These are phyloP conservation scores for Halictus ligatus DNA, from an alignment of 2,888 invertebrate species.

Conservation along the genomic window DNA sequence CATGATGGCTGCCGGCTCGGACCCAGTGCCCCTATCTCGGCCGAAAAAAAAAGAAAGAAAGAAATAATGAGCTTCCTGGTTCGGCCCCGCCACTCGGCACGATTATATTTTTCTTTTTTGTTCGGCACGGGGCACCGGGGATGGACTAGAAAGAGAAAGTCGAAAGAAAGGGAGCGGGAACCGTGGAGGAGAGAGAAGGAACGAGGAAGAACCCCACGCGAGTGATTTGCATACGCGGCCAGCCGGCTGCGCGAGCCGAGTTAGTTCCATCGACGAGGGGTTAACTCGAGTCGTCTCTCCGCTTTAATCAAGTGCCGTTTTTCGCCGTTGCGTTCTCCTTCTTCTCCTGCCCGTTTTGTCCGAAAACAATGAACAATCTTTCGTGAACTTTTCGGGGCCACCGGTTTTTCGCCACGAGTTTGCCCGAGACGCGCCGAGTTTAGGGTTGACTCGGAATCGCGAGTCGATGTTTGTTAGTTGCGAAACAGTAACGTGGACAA, in stretches of 20 bases:
- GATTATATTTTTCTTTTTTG: conserved; percentile 39
- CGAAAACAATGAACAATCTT: conserved; percentile 6
- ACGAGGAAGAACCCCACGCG: conserved; percentile 69
- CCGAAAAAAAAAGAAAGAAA: conserved; percentile 35
- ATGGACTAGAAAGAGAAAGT: conserved; percentile 19
- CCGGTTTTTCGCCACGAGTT: background rate
- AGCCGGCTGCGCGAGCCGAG: conserved; percentile 78
- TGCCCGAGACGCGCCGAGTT: background rate
- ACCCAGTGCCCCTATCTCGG: conserved; percentile 67
- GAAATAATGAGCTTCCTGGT: conserved; percentile 72
- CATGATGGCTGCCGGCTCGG: conserved; percentile 73
- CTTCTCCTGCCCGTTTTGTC: conserved; percentile 22
- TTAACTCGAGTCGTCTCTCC: conserved; percentile 72
- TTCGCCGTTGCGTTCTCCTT: conserved; percentile 27
- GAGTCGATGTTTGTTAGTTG: background rate
- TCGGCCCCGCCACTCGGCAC: conserved; percentile 64
- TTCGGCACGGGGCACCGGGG: conserved; percentile 49
- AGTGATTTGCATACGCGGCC: conserved; percentile 77
- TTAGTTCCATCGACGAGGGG: conserved; percentile 74
- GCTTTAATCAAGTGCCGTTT: conserved; percentile 71
- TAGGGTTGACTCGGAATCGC: background rate
- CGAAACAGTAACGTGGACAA: background rate
- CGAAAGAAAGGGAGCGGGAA: conserved; percentile 4
- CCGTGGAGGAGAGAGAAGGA: conserved; percentile 30
- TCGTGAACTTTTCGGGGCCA: background rate